Conservation (phyloP, 2,888 invertebrate genomes). For the Agrotis puta region DNA sequence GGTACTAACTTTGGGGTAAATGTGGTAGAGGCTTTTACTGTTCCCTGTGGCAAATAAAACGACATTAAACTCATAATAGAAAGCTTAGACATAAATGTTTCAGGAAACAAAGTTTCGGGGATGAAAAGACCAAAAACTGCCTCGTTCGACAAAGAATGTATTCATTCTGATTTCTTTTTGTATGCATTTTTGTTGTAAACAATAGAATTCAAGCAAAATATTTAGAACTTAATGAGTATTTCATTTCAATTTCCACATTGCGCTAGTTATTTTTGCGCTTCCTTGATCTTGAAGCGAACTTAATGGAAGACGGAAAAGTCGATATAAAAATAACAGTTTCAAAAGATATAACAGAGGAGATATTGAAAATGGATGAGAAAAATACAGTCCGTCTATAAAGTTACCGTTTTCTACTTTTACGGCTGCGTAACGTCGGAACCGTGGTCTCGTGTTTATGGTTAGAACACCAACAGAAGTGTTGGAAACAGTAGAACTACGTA, state of each 20-base stretch:
- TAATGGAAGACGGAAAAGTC: slow-evolving; percentile 12
- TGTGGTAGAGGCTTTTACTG: slow-evolving; percentile 39
- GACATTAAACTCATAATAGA: neutral
- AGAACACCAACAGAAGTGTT: slow-evolving; percentile 64
- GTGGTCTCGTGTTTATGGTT: slow-evolving; percentile 67
- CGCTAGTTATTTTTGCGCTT: slow-evolving; percentile 5
- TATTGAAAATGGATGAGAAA: slow-evolving; percentile 44
- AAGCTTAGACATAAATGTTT: neutral
- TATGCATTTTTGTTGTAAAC: too few species aligned
- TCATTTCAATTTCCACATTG: slow-evolving; percentile 6
- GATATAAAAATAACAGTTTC: slow-evolving; percentile 34
- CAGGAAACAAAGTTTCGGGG: neutral
- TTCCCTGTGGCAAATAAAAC: slow-evolving; percentile 12
- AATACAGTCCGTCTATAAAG: slow-evolving; percentile 45
- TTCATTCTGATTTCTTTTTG: too few species aligned
- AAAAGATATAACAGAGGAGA: slow-evolving; percentile 26
- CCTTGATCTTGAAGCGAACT: slow-evolving; percentile 8
- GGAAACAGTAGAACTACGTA: slow-evolving; percentile 48
- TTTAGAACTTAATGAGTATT: neutral
- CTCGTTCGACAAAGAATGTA: neutral
- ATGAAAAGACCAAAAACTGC: neutral
- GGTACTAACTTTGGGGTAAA: slow-evolving; percentile 33
- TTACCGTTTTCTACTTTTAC: slow-evolving; percentile 49
- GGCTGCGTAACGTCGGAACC: slow-evolving; percentile 56
- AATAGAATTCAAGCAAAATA: neutral